Evolutionary conservation across 1,140 invertebrate species (phyloP).

Genomic region (Pseudachorutes palmiensis): DNA sequence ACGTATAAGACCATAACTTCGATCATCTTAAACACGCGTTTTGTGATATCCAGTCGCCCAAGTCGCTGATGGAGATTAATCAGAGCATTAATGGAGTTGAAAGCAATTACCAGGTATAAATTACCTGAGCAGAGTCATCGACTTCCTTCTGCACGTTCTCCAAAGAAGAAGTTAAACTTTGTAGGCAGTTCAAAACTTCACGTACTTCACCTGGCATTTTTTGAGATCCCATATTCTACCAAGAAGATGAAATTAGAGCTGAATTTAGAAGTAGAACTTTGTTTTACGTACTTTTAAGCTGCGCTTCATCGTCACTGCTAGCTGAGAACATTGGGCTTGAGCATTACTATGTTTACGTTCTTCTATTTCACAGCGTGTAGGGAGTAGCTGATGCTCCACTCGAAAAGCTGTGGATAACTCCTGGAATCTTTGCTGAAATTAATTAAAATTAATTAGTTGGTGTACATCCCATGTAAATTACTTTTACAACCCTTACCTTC

Average conservation of each 20-base stretch:
- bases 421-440: neutral
- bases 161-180: neutral
- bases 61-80: neutral
- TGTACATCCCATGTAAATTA: neutral
- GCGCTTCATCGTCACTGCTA: too few relatives aligned
- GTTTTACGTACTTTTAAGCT: neutral
- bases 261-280: neutral
- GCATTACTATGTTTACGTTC: neutral
- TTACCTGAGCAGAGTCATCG: neutral
- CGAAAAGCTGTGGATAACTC: neutral
- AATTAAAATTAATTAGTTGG: neutral
- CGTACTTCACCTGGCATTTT: neutral
- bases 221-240: neutral
- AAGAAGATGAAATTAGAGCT: neutral
- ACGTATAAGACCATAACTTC: slow-evolving; percentile 18
- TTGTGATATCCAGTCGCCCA: neutral
- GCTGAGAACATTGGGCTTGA: too few relatives aligned
- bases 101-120: neutral
- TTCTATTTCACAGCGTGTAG: neutral
- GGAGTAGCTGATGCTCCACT: neutral
- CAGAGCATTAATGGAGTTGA: neutral
- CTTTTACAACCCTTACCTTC: neutral
- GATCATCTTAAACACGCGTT: slow-evolving; percentile 3
- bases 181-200: neutral
- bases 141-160: neutral